These are phyloP conservation scores for Norana najaformis DNA, from an alignment of 2,888 invertebrate genomes.

Conservation along the genomic window DNA sequence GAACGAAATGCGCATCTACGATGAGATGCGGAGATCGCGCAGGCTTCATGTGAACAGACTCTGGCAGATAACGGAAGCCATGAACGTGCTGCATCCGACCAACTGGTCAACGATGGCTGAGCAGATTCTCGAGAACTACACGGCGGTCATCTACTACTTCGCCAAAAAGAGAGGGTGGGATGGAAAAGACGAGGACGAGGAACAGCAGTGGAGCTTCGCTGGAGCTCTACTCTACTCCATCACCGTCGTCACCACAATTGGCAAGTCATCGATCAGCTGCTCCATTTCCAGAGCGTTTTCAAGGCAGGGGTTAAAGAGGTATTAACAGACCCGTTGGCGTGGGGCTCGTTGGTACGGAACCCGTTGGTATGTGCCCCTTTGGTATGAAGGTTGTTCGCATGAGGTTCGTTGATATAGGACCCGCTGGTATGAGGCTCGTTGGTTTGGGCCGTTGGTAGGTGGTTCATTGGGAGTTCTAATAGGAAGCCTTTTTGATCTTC, in stretches of 20 bases:
- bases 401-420: too few relatives aligned
- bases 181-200: constrained; percentile 65
- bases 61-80: constrained; percentile 84
- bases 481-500: too few relatives aligned
- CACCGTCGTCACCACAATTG: constrained; percentile 74
- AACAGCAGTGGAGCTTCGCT: constrained; percentile 80
- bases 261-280: not conserved
- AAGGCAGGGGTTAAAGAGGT: too few relatives aligned
- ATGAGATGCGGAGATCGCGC: constrained; percentile 28
- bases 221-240: constrained; percentile 82
- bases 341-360: too few relatives aligned
- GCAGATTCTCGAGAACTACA: constrained; percentile 77
- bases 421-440: too few relatives aligned
- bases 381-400: too few relatives aligned
- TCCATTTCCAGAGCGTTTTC: too few relatives aligned
- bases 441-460: too few relatives aligned
- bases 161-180: constrained; percentile 69
- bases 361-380: too few relatives aligned
- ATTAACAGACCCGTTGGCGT: too few relatives aligned
- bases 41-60: constrained; percentile 61
- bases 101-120: constrained; percentile 87
- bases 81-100: constrained; percentile 80
- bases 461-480: too few relatives aligned
- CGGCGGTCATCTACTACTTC: constrained; percentile 71
- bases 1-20: constrained; percentile 43